phyloP scores from a whole-genome alignment of 2,888 invertebrate genomes.

The Agapetus fuscipes region DNA sequence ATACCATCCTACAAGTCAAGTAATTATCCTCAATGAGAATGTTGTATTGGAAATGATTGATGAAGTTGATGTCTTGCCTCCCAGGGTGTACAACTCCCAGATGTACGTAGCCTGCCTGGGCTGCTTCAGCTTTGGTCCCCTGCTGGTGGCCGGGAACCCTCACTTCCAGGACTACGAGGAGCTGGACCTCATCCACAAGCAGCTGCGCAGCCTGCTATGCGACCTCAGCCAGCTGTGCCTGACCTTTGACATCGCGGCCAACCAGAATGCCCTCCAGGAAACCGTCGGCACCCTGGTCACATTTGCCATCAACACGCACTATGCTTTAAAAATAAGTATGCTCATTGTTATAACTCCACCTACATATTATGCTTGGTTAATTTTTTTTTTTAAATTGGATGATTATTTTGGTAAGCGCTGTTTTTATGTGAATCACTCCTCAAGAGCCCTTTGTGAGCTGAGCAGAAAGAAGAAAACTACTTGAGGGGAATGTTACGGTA shows the following conservation, averaged over 20 bases:
- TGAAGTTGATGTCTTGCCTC: no score
- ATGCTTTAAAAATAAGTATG: slow-evolving; percentile 31
- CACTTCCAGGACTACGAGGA: slow-evolving; percentile 31
- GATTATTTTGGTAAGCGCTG: no score
- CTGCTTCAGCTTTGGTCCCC: slow-evolving; percentile 35
- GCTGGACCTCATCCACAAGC: slow-evolving; percentile 31
- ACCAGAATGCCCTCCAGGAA: slow-evolving; percentile 39
- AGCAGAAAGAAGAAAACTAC: no score
- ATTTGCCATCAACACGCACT: slow-evolving; percentile 31
- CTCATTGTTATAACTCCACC: no score
- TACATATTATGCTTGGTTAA: no score
- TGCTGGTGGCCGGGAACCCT: slow-evolving; percentile 34
- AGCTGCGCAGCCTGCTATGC: slow-evolving; percentile 19
- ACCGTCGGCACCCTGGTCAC: slow-evolving; percentile 38
- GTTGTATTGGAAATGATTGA: no score
- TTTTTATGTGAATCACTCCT: no score
- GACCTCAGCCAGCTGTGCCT: slow-evolving; percentile 11
- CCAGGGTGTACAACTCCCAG: slow-evolving; percentile 51
- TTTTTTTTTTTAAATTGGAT: no score
- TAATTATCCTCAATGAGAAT: no score
- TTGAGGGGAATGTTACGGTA: no score
- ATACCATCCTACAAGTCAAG: no score
- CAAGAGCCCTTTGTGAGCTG: no score
- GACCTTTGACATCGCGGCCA: slow-evolving; percentile 7
- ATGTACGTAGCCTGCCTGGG: slow-evolving; percentile 43